Base-by-base conservation (phyloP, 2,113 vertebrate genomes). In the Morone chrysops region DNA sequence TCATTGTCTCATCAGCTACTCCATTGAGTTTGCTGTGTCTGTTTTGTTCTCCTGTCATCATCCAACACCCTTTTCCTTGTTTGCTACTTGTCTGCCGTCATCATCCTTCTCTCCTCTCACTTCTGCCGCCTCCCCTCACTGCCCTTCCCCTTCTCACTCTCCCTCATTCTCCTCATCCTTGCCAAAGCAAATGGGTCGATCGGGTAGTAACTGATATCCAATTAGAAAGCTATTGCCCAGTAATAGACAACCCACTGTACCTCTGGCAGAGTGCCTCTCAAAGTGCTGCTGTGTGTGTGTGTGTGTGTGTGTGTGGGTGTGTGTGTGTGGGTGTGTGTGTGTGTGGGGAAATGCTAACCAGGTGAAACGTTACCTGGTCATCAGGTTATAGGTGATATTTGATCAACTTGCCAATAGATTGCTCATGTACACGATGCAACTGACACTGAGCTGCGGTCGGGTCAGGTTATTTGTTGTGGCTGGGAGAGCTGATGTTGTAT, bases 171-270 rank as follows among this genome's bases (percentile, higher is more conserved):
- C 78, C 4, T 70, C 75, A 72, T 79, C 81, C 75, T 57, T 38
- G 67, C 87, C 76, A 86, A 82, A 78, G 81, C 75, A 88, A 84
- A 82, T 71, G 47, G 75, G 53, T 88, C 51, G 48, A 86, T 90
- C 5, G 11, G 25, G 25, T 83, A 50, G 87, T 86, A 91, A 84
- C 78, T 78, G 88, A 91, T 92, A 91, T 84, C 78, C 75, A 77
- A 83, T 92, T 87, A 87, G 70, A 90, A 82, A 75, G 81, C 50
- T 66, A 74, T 86, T 84, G 81, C 81, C 40, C 72, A 72, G 73
- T 89, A 83, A 87, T 88, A 80, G 89, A 89, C 70, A 84, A 74
- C 69, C 70, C 75, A 60, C 72, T 76, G 70, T 80, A 82, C 56
- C 59, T 83, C 60, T 88, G 85, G 85, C 84, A 66, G 67, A 60